Conservation (phyloP, 1,140 invertebrate genomes). For the Rhagoletis zephyria region DNA sequence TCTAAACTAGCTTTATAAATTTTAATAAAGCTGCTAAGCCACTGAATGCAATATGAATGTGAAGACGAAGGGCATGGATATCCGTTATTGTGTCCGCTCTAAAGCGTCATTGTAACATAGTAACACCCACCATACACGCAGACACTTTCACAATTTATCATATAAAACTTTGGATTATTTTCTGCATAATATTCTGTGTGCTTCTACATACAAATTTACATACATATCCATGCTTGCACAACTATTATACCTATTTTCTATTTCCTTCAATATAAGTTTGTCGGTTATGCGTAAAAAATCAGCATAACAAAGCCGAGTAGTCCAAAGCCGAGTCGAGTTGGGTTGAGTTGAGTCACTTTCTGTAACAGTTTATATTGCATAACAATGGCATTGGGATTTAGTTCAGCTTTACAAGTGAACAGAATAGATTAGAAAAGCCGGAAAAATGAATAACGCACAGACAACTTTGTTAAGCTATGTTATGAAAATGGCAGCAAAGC, state of each 20-base stretch:
- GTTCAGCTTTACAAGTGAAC: neutral
- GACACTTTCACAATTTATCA: neutral
- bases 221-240: neutral
- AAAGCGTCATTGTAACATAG: neutral
- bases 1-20: conserved; percentile 15
- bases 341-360: neutral
- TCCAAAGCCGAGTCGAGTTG: conserved; percentile 6
- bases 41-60: conserved; percentile 40
- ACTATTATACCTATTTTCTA: too few species aligned
- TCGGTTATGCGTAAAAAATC: neutral
- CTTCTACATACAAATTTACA: neutral
- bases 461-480: conserved; percentile 2
- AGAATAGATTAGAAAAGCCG: neutral
- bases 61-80: neutral
- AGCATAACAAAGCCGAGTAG: conserved; percentile 38
- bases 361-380: conserved; percentile 23
- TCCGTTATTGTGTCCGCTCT: neutral
- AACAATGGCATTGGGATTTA: conserved; percentile 42
- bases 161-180: neutral
- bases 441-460: conserved; percentile 34
- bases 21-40: conserved; percentile 46
- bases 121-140: neutral
- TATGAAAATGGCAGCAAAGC: neutral
- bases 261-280: neutral
- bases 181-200: neutral